Conservation (phyloP, 2,113 vertebrate genomes). For the Orycteropus afer region DNA sequence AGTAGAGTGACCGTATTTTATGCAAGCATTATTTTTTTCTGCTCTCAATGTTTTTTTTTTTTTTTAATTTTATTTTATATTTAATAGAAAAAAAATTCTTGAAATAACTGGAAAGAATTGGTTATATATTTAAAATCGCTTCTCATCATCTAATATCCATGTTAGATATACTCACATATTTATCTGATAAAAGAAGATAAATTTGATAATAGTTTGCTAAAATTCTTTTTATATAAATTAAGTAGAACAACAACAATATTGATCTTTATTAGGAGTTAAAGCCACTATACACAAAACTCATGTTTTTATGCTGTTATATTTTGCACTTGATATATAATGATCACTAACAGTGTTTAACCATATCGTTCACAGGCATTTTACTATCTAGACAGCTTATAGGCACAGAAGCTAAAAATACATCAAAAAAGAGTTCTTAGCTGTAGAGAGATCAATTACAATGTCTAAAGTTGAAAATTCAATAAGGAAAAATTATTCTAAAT, state of each 20-base stretch:
- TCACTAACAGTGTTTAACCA: conserved; percentile 43
- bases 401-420: conserved; percentile 69
- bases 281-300: fast-evolving
- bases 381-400: conserved; percentile 61
- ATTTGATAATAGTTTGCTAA: background rate
- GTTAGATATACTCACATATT: background rate
- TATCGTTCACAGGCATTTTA: conserved; percentile 53
- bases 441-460: conserved; percentile 59
- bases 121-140: background rate
- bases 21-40: background rate
- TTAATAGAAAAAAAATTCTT: background rate
- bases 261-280: background rate
- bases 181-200: background rate
- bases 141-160: background rate
- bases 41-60: background rate
- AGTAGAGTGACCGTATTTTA: background rate
- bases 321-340: background rate
- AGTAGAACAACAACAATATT: background rate
- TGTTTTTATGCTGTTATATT: background rate
- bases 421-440: conserved; percentile 60
- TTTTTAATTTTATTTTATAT: no score
- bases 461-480: conserved; percentile 47
- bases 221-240: background rate
- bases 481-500: conserved; percentile 54
- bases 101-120: background rate